Conservation (phyloP, 1,140 invertebrate species). For the Cotesia typhae region DNA sequence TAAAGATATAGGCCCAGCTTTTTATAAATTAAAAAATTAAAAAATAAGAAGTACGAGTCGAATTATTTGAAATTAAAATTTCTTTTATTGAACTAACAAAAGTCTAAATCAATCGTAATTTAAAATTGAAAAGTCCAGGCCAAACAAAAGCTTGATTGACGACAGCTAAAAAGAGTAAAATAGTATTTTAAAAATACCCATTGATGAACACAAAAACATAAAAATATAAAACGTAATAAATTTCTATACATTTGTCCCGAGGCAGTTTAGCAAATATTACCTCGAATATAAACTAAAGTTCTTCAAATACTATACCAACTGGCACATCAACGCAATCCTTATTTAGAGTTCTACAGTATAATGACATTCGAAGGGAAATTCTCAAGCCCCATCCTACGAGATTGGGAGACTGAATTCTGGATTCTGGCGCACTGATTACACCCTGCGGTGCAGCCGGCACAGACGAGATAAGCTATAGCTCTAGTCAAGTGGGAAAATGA, state of each 20-base stretch:
- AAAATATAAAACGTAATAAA: not conserved
- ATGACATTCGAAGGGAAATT: slow-evolving; percentile 37
- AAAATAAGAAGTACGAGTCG: too few species aligned
- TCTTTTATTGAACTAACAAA: too few species aligned
- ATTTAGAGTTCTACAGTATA: slow-evolving; percentile 31
- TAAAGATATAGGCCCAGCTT: too few species aligned
- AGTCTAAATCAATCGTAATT: too few species aligned
- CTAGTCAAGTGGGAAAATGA: slow-evolving; percentile 9
- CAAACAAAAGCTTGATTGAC: too few species aligned
- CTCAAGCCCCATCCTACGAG: slow-evolving; percentile 22
- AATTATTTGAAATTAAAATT: too few species aligned
- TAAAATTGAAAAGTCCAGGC: too few species aligned
- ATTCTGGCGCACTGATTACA: slow-evolving; percentile 37
- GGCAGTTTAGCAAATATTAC: too few species aligned
- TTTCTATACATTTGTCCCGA: too few species aligned
- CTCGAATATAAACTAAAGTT: not conserved
- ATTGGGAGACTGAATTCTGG: slow-evolving; percentile 31
- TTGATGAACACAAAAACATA: not conserved
- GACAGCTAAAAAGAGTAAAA: too few species aligned
- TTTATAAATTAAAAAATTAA: too few species aligned
- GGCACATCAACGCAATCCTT: slow-evolving; percentile 28
- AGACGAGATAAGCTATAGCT: slow-evolving; percentile 43
- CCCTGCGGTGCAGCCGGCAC: slow-evolving; percentile 36
- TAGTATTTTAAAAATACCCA: not conserved
- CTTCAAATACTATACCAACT: slow-evolving; percentile 8